Evolutionary conservation across 2,888 invertebrate genomes (phyloP), one percentile per base, ranked within the genome.

Genomic region (Chalcis sispes): DNA sequence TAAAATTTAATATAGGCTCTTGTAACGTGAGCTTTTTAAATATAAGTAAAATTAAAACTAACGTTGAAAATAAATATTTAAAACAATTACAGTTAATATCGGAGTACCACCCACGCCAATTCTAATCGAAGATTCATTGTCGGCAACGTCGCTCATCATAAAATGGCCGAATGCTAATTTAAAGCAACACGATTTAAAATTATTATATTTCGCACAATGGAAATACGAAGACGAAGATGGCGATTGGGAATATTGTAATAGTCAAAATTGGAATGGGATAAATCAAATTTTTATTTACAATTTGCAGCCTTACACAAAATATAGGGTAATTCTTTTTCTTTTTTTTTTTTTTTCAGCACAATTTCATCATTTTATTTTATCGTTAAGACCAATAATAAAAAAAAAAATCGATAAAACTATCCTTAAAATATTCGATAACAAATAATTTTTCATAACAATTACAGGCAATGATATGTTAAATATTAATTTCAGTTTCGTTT

Each of bases 261-360:
- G 94, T 85, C 92, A 93, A 82, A 93, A 92, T 62, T 93, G 94
- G 91, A 91, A 92, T 1, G 91, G 92, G 81, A 89, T 91, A 66
- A 90, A 90, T 75, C 92, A 93, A 50, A 94, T 94, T 81, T 91
- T 92, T 29, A 93, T 97, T 8, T 93, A 94, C 80, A 93, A 94
- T 81, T 90, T 98, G 62, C 93, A 94, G 80, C 97, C 98, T 0
- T 97, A 95, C 86, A 95, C 96, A 0, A 95, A 95, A 86, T 98
- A 98, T 87, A 92, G 94, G 91, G 97, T 97, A 90, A 66, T 25
- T 32, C 23, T n/a, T n/a, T n/a, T n/a, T n/a, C n/a, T n/a, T n/a
- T n/a, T n/a, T n/a, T n/a, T n/a, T n/a, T n/a, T 23, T n/a, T 10
- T 7, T 23, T 10, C 2, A 8, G 25, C 23, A 23, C 2, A 23